These are phyloP conservation scores for Cyphomyrmex costatus DNA, from an alignment of 1,140 invertebrate genomes.

Conservation along the genomic window DNA sequence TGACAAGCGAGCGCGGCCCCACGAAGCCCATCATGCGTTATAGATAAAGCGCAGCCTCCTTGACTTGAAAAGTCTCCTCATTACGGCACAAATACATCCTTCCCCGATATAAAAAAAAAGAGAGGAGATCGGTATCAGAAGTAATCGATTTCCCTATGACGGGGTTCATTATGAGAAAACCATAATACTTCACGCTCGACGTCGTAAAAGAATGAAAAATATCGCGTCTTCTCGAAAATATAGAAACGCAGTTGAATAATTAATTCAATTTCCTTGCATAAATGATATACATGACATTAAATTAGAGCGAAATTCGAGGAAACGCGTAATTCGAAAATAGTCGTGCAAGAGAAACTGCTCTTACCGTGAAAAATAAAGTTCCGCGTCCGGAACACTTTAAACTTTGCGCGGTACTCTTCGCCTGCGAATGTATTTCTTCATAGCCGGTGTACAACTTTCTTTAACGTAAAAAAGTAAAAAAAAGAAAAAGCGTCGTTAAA, in stretches of 20 bases:
- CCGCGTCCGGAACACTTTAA: not conserved
- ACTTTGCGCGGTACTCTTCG: slow-evolving; percentile 32
- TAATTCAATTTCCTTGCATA: not conserved
- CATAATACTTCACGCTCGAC: not conserved
- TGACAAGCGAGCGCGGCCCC: slow-evolving; percentile 44
- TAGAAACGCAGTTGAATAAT: not conserved
- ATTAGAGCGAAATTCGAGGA: not conserved
- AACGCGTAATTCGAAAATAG: slow-evolving; percentile 3
- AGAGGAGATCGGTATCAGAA: not conserved
- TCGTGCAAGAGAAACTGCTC: not conserved
- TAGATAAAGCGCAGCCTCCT: slow-evolving; percentile 24
- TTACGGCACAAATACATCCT: not conserved
- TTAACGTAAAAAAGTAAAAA: slow-evolving; percentile 69
- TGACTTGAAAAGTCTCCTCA: slow-evolving; percentile 19
- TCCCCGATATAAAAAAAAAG: not conserved
- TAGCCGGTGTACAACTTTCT: slow-evolving; percentile 42
- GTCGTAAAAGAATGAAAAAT: not conserved
- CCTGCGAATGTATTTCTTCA: slow-evolving; percentile 18
- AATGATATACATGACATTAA: not conserved
- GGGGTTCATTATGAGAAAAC: not conserved
- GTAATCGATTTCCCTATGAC: not conserved
- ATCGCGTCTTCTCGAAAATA: not conserved
- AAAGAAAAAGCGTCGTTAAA: slow-evolving; percentile 80
- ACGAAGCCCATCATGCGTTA: slow-evolving; percentile 44
- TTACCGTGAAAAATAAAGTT: slow-evolving; percentile 49